A percentile compares a stretch with the other conserved stretches of the same genome.
These are phyloP conservation scores for Syrmaticus mikado DNA, from an alignment of 2,113 vertebrate species.

Conservation along the genomic window DNA sequence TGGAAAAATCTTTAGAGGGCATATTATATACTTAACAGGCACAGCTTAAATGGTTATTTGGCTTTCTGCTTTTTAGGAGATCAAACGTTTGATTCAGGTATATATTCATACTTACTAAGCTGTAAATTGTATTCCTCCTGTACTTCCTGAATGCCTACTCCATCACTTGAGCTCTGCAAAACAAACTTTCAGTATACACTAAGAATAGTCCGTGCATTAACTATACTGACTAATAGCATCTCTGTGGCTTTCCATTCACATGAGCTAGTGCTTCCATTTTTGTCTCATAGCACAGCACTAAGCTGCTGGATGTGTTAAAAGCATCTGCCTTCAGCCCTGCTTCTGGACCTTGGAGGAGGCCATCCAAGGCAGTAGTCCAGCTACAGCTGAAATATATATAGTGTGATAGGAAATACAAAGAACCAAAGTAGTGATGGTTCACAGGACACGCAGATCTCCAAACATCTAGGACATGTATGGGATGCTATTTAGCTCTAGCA, in stretches of 20 bases:
- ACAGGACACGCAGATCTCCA: background rate
- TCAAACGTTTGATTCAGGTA: background rate
- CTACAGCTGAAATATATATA: rapidly evolving
- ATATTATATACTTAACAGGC: background rate
- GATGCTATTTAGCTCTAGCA: background rate
- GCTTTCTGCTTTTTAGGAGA: background rate
- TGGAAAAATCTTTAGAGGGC: background rate
- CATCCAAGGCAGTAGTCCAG: background rate
- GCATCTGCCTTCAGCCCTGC: background rate
- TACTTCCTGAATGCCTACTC: background rate
- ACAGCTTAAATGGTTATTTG: background rate
- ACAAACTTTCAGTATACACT: background rate
- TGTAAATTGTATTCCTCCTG: background rate
- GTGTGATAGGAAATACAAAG: background rate
- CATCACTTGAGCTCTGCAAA: background rate
- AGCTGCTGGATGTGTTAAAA: background rate
- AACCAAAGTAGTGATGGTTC: background rate
- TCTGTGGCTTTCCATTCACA: background rate
- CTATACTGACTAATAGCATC: background rate
- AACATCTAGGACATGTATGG: background rate
- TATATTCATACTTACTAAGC: background rate
- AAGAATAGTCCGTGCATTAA: background rate
- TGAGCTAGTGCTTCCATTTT: background rate
- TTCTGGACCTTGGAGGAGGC: background rate
- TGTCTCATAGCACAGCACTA: background rate